A percentile compares a stretch with the other conserved stretches of the same genome.
phyloP scores from a whole-genome alignment of 2,113 vertebrate genomes.

The Lepisosteus osseus region DNA sequence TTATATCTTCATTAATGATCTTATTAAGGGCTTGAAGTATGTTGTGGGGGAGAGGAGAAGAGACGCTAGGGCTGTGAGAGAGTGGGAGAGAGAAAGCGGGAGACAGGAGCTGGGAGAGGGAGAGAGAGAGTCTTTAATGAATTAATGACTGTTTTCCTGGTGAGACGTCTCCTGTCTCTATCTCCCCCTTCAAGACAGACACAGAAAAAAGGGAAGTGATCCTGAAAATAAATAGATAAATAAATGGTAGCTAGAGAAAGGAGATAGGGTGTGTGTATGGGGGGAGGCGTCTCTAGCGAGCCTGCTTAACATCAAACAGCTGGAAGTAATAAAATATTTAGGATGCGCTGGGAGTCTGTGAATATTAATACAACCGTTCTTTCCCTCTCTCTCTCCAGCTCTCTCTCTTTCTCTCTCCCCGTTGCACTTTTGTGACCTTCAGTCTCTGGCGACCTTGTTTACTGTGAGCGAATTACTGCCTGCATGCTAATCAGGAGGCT shows the following conservation, averaged over 20 bases:
- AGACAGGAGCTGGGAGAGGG: constrained; percentile 23
- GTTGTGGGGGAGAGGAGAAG: background rate
- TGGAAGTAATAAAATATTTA: constrained; percentile 81
- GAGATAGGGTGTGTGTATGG: constrained; percentile 53
- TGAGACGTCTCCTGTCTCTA: constrained; percentile 45
- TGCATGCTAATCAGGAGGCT: constrained; percentile 56
- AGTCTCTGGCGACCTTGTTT: constrained; percentile 57
- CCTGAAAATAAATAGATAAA: constrained; percentile 55
- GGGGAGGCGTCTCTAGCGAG: constrained; percentile 60
- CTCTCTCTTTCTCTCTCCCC: constrained; percentile 30
- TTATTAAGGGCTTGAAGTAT: background rate
- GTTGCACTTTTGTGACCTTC: constrained; percentile 47
- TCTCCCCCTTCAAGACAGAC: constrained; percentile 36
- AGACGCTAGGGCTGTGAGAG: background rate
- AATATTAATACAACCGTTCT: constrained; percentile 70
- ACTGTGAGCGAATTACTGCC: constrained; percentile 40
- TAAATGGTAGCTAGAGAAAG: constrained; percentile 36
- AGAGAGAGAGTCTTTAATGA: constrained; percentile 56
- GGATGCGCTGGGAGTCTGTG: constrained; percentile 69
- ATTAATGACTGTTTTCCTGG: constrained; percentile 67
- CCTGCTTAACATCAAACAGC: constrained; percentile 77
- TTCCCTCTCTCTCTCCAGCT: constrained; percentile 31
- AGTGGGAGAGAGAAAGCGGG: constrained; percentile 20
- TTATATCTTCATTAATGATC: constrained; percentile 9
- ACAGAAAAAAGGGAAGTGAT: constrained; percentile 18